Conservation (phyloP, 1,140 invertebrate genomes). For the Asobara japonica region DNA sequence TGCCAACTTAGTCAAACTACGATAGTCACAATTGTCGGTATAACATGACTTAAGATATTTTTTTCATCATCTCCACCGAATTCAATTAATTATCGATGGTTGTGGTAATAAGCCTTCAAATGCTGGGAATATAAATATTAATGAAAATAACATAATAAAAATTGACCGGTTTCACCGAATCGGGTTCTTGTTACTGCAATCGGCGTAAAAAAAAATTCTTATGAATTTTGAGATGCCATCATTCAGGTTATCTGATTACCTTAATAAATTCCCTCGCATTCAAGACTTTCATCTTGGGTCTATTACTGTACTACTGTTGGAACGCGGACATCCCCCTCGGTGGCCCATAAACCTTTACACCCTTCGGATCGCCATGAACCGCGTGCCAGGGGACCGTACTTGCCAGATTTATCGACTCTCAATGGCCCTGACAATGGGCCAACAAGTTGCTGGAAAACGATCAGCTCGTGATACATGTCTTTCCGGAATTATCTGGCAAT, state of each 20-base stretch:
- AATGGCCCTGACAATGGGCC: constrained; percentile 60
- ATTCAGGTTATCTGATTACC: no score
- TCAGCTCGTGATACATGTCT: constrained; percentile 44
- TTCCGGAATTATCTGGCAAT: background rate
- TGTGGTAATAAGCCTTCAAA: no score
- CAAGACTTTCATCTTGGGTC: constrained; percentile 8
- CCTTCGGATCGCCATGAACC: constrained; percentile 34
- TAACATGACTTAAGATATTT: background rate
- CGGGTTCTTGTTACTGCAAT: no score
- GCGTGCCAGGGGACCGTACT: constrained; percentile 45
- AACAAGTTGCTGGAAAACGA: constrained; percentile 65
- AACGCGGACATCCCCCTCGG: constrained; percentile 38
- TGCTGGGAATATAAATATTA: no score
- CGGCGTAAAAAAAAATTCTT: no score
- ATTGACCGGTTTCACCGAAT: no score
- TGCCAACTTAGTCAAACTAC: constrained; percentile 5
- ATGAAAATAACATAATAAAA: no score
- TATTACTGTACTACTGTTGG: background rate
- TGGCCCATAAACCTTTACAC: constrained; percentile 59
- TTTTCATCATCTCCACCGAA: background rate
- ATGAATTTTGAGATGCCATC: no score
- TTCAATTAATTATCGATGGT: no score
- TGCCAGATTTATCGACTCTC: constrained; percentile 60
- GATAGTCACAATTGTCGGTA: constrained; percentile 36
- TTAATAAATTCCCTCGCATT: background rate